A percentile compares a stretch with the other conserved stretches of the same genome.
Evolutionary conservation across 2,888 invertebrate species (phyloP).

Genomic region (Phymatocera aterrima): DNA sequence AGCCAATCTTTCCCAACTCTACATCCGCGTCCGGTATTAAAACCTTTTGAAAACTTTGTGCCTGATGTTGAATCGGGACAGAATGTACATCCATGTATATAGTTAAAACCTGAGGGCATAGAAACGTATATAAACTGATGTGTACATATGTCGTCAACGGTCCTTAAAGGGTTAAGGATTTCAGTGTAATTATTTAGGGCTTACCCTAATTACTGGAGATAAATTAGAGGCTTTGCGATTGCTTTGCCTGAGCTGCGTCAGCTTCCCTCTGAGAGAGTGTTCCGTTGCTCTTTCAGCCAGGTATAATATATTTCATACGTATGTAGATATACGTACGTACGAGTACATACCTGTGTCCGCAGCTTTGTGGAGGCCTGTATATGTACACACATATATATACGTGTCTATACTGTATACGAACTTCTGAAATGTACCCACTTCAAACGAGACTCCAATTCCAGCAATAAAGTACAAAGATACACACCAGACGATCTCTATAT

Average conservation of each 20-base stretch:
- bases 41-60: too few species aligned
- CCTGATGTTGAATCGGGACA: too few species aligned
- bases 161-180: conserved; percentile 3
- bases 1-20: too few species aligned
- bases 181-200: conserved; percentile 21
- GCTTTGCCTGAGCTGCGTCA: background rate
- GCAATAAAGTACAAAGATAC: conserved; percentile 41
- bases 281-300: background rate
- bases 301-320: background rate
- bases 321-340: background rate
- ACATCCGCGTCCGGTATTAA: too few species aligned
- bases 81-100: background rate
- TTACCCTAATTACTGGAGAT: conserved; percentile 24
- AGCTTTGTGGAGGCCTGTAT: too few species aligned
- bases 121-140: background rate
- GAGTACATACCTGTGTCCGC: background rate
- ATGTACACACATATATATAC: background rate
- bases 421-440: conserved; percentile 19
- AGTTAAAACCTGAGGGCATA: background rate
- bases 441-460: conserved; percentile 33
- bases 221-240: conserved; percentile 26
- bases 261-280: background rate
- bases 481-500: conserved; percentile 14
- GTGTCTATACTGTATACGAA: background rate
- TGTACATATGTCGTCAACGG: conserved; percentile 27